Conservation (phyloP, 2,888 invertebrate genomes). For the Apamea crenata region DNA sequence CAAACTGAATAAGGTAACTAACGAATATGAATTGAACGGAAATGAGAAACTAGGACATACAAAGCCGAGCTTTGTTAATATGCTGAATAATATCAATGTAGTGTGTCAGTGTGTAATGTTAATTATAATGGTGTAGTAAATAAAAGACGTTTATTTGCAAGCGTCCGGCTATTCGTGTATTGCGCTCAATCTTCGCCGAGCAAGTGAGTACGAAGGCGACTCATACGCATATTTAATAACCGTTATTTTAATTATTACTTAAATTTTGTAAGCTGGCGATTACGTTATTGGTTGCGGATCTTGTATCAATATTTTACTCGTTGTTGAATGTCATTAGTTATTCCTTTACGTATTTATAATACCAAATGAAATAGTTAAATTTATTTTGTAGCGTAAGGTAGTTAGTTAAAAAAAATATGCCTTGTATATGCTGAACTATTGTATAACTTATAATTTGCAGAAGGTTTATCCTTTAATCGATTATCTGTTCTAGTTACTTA, state of each 20-base stretch:
- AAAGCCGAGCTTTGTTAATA: too few species aligned
- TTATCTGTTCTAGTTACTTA: neutral
- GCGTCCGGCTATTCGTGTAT: constrained; percentile 59
- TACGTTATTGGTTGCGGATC: constrained; percentile 14
- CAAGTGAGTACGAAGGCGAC: constrained; percentile 56
- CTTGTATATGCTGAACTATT: neutral
- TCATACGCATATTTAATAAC: constrained; percentile 28
- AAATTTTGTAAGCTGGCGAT: constrained; percentile 2
- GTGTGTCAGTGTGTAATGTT: constrained; percentile 1
- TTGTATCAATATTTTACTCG: neutral
- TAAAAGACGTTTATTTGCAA: constrained; percentile 56
- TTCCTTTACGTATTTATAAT: neutral
- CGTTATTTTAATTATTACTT: constrained; percentile 12
- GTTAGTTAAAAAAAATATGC: neutral
- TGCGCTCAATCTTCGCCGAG: constrained; percentile 60
- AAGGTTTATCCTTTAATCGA: neutral
- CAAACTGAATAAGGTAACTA: too few species aligned
- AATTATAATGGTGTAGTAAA: constrained; percentile 19
- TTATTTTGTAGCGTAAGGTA: constrained; percentile 3
- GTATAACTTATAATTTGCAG: constrained; percentile 10
- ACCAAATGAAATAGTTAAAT: neutral
- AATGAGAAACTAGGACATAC: too few species aligned
- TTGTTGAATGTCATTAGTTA: neutral
- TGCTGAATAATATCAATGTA: neutral
- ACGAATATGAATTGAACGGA: too few species aligned